Conservation (phyloP, 2,113 vertebrate species). For the Chlorodrepanis virens region DNA sequence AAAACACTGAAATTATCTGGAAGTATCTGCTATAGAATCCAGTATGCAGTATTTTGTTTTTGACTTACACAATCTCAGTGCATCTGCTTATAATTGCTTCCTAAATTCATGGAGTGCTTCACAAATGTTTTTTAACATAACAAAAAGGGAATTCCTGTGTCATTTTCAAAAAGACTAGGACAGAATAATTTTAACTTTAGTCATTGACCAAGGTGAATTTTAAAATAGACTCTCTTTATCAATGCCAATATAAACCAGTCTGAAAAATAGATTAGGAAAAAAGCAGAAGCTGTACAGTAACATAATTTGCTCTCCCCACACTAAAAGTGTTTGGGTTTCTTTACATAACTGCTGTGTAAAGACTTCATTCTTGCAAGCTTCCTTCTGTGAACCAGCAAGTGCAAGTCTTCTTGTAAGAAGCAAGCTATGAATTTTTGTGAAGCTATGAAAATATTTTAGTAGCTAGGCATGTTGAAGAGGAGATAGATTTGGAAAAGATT, state of each 20-base stretch:
- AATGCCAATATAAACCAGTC: background rate
- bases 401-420: background rate
- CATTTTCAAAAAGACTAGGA: background rate
- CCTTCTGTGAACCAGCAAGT: background rate
- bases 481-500: background rate
- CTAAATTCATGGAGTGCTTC: background rate
- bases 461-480: background rate
- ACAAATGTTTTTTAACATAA: background rate
- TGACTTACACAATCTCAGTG: background rate
- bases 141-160: background rate
- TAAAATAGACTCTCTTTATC: background rate
- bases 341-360: background rate
- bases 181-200: background rate
- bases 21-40: background rate
- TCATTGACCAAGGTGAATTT: background rate
- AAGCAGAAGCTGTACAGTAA: background rate
- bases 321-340: background rate
- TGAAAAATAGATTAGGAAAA: background rate
- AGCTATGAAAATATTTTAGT: background rate
- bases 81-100: background rate
- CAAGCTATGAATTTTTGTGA: background rate
- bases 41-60: background rate
- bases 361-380: background rate
- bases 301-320: background rate
- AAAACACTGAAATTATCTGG: background rate